phyloP scores from a whole-genome alignment of 2,797 vertebrate genomes.

The Danionella dracula region DNA sequence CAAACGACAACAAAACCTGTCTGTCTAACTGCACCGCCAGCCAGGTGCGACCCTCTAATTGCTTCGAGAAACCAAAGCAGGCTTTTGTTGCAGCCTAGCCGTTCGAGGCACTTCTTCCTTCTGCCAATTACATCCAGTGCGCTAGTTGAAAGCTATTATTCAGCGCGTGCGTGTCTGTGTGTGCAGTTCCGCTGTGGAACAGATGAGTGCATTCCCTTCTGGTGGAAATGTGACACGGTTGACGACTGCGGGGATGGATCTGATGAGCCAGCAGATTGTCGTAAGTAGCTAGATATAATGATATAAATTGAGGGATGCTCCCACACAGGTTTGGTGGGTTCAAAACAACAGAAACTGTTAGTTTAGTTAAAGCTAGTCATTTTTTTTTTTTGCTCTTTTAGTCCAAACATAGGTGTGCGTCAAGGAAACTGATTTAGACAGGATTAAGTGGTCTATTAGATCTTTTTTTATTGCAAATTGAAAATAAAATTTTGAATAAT shows the following conservation, averaged over 20 bases:
- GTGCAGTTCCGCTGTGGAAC: slow-evolving; percentile 92
- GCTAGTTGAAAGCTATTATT: not conserved
- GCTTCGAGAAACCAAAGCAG: not conserved
- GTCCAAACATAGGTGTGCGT: too few relatives aligned
- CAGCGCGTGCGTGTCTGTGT: not conserved
- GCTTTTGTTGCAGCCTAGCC: not conserved
- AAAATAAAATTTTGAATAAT: too few relatives aligned
- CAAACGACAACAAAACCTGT: slow-evolving; percentile 85
- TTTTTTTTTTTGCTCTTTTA: too few relatives aligned
- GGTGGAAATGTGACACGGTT: slow-evolving; percentile 99
- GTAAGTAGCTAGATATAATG: slow-evolving; percentile 68
- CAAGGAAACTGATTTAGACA: too few relatives aligned
- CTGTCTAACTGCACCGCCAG: slow-evolving; percentile 96
- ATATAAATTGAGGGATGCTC: too few relatives aligned
- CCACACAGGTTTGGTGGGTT: too few relatives aligned
- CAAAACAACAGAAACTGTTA: too few relatives aligned
- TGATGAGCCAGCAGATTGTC: slow-evolving; percentile 90
- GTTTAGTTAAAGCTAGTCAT: too few relatives aligned
- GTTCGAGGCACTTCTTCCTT: not conserved
- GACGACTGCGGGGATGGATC: slow-evolving; percentile 97
- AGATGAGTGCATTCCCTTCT: slow-evolving; percentile 97
- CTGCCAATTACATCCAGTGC: not conserved
- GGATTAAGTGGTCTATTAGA: too few relatives aligned
- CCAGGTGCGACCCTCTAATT: slow-evolving; percentile 68
- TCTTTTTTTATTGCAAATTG: too few relatives aligned